Percentiles rank a stretch among this genome's conserved stretches.
Conservation (phyloP, 1,140 invertebrate genomes). For the Apis cerana region DNA sequence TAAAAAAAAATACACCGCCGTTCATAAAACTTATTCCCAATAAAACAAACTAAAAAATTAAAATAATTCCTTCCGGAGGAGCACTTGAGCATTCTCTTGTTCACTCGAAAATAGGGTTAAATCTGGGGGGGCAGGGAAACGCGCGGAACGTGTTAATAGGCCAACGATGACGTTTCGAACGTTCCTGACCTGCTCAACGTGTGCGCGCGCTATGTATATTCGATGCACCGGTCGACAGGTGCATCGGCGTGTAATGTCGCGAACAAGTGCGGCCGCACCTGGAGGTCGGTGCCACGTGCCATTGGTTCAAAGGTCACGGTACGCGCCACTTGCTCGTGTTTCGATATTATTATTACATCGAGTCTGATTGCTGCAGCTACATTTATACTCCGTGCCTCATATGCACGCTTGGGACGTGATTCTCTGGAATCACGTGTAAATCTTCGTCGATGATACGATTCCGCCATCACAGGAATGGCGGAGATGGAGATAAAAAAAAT, state of each 20-base stretch:
- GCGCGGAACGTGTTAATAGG: not conserved
- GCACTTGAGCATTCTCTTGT: too few relatives aligned
- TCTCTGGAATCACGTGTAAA: not conserved
- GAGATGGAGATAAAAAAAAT: not conserved
- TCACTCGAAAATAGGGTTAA: not conserved
- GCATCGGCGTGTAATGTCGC: not conserved
- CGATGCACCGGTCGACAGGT: conserved; percentile 23
- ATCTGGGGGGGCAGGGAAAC: not conserved
- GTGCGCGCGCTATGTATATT: not conserved
- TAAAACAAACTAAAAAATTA: too few relatives aligned
- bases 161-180: not conserved
- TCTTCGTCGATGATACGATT: not conserved
- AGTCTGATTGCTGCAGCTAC: conserved; percentile 4
- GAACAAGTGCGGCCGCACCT: conserved; percentile 23
- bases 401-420: not conserved
- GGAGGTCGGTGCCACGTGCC: conserved; percentile 40
- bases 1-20: too few relatives aligned
- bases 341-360: conserved; percentile 39
- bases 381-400: too few relatives aligned
- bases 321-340: conserved; percentile 32
- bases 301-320: conserved; percentile 51
- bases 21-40: too few relatives aligned
- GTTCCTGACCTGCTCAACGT: conserved; percentile 51
- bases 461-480: not conserved
- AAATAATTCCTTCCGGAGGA: too few relatives aligned